Base-by-base conservation (phyloP, 2,888 invertebrate species). In the Melangyna quadrimaculata region DNA sequence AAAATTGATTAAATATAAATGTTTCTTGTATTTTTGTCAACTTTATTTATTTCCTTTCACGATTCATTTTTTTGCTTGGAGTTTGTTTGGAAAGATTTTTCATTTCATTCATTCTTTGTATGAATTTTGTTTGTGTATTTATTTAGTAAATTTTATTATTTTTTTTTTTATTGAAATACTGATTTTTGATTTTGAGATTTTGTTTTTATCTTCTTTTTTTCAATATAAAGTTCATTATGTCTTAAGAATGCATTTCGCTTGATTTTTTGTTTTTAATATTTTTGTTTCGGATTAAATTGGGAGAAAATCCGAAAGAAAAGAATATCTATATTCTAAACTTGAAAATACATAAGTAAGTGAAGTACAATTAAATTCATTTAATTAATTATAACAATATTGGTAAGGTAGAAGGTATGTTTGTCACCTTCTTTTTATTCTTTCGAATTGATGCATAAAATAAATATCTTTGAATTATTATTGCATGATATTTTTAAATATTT, bases 311-410 rank as follows among this genome's bases (percentile, higher is more conserved):
- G 7, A 59, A 69, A 53, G 9, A 73, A 57, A 70, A 65, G 17
- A 51, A 61, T 48, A 48, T 55, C 63, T 67, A 63, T 74, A 78
- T 55, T 71, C 65, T 87, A 84, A 77, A 51, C 69, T 53, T 67
- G 63, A 78, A 80, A 63, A 78, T 87, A 71, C 72, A 69, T 71
- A 81, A 72, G 45, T 75, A 67, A 57, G 79, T 65, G 63, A 63
- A 75, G 59, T 87, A 67, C 55, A 81, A 83, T 65, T 87, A 83
- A 69, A 77, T 86, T 77, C 27, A 65, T 65, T 87, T 73, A 80
- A 72, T 73, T 80, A 74, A 84, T 80, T 63, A 78, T 87, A 87
- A 87, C 80, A 87, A 81, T 79, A 70, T 82, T 87, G 87, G 87
- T 88, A 88, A 73, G 69, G 61, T 78, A 55, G 53, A 51, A 55